A percentile compares a stretch with the other conserved stretches of the same genome.
These are phyloP conservation scores for Danio tinwini DNA, from an alignment of 2,797 vertebrate genomes.

Conservation along the genomic window DNA sequence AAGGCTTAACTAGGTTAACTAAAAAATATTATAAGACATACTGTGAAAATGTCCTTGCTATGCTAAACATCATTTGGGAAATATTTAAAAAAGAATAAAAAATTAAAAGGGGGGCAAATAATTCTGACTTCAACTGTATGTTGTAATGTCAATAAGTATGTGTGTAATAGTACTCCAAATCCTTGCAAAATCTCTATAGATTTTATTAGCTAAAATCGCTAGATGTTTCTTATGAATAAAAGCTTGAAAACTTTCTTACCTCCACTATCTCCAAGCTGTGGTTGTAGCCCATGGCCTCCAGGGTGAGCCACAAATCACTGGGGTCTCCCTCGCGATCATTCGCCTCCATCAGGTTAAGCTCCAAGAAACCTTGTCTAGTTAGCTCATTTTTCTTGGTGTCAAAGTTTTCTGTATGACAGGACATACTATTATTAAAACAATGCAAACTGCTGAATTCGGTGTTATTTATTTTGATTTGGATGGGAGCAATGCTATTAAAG, in stretches of 20 bases:
- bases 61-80: no score
- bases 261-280: slow-evolving; percentile 86
- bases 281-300: slow-evolving; percentile 93
- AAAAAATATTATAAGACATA: no score
- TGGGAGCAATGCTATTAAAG: neutral
- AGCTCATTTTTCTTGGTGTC: slow-evolving; percentile 93
- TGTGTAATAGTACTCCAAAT: no score
- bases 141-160: no score
- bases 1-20: no score
- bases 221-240: neutral
- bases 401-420: slow-evolving; percentile 85
- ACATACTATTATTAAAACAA: slow-evolving; percentile 9
- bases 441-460: neutral
- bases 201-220: neutral
- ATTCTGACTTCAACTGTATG: no score
- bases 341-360: slow-evolving; percentile 94
- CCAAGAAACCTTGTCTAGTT: slow-evolving; percentile 91
- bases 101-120: no score
- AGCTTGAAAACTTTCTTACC: slow-evolving; percentile 68
- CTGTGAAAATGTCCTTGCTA: no score
- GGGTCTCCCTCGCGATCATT: slow-evolving; percentile 88
- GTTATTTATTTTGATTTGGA: neutral
- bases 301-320: slow-evolving; percentile 88
- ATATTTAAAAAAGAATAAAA: no score
- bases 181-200: no score